Percentiles rank a stretch among this genome's conserved stretches.
phyloP scores from a whole-genome alignment of 2,113 vertebrate species.

The Panthera tigris region DNA sequence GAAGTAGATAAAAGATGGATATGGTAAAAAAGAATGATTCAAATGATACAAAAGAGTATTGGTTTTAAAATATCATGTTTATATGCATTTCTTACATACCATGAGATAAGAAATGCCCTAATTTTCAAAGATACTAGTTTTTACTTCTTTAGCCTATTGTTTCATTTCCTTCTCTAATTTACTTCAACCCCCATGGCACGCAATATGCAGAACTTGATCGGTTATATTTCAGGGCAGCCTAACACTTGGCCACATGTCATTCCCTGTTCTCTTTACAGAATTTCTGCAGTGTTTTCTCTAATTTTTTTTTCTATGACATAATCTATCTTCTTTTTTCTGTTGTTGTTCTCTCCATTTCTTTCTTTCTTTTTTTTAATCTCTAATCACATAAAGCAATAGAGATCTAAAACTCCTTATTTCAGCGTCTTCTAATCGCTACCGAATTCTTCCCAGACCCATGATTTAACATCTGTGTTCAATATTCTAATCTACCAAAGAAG shows the following conservation, averaged over 20 bases:
- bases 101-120: background rate
- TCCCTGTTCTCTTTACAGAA: background rate
- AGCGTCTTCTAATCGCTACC: slow-evolving; percentile 36
- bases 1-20: background rate
- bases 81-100: slow-evolving; percentile 3
- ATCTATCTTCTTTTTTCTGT: background rate
- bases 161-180: background rate
- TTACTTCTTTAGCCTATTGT: background rate
- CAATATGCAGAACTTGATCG: background rate
- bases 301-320: background rate
- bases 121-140: slow-evolving; percentile 33
- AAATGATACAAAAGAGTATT: background rate
- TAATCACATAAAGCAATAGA: slow-evolving; percentile 31
- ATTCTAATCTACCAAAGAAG: slow-evolving; percentile 15
- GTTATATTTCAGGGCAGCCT: background rate
- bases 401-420: slow-evolving; percentile 26
- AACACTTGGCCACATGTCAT: background rate
- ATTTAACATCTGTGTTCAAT: slow-evolving; percentile 47
- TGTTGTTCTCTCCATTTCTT: background rate
- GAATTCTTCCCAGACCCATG: slow-evolving; percentile 28
- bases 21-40: background rate
- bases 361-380: background rate
- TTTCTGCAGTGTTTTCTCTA: background rate
- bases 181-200: background rate
- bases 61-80: background rate